These are phyloP conservation scores for Limosa lapponica DNA, from an alignment of 2,797 vertebrate genomes.

Conservation along the genomic window DNA sequence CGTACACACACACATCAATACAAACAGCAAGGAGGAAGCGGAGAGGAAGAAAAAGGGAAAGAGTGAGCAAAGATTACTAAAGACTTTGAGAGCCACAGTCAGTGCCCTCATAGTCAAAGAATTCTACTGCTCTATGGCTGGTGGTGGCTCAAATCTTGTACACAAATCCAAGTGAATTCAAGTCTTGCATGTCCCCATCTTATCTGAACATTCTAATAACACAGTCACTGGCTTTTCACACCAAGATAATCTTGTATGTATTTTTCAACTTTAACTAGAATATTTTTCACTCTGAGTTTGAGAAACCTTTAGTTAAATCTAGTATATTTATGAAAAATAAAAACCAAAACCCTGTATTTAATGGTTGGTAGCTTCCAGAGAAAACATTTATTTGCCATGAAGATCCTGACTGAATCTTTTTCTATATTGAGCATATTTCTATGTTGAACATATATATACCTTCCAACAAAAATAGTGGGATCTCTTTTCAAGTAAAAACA, in stretches of 20 bases:
- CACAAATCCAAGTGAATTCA: background rate
- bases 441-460: background rate
- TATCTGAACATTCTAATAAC: background rate
- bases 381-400: background rate
- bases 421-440: background rate
- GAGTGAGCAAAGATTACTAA: background rate
- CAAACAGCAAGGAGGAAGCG: accelerated
- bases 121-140: background rate
- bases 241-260: accelerated
- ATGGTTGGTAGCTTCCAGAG: background rate
- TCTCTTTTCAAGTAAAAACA: background rate
- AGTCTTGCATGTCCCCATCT: accelerated
- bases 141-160: background rate
- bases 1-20: background rate
- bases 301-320: background rate
- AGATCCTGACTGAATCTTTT: background rate
- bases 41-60: background rate
- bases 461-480: background rate
- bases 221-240: background rate
- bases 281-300: background rate
- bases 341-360: background rate
- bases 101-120: background rate
- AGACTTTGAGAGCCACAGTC: background rate
- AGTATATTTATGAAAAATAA: background rate
- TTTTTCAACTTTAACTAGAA: background rate